Percentiles rank a stretch among this genome's conserved stretches.
Conservation (phyloP, 2,888 invertebrate genomes). For the Spodoptera exigua region DNA sequence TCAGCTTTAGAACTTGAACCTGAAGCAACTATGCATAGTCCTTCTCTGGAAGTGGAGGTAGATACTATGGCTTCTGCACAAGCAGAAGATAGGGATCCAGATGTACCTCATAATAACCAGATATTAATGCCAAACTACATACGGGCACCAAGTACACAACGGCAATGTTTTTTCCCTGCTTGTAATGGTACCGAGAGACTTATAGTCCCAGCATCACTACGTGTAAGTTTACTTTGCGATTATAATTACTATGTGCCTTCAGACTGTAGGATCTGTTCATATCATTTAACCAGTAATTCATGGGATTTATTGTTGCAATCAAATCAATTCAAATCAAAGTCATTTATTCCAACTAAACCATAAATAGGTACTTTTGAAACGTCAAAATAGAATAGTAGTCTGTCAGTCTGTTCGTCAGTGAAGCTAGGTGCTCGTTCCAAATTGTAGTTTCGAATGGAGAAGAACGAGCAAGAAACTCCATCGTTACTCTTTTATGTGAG, state of each 20-base stretch:
- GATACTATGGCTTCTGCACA: not conserved
- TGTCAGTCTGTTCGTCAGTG: too few species aligned
- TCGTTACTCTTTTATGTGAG: too few species aligned
- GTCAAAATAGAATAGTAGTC: too few species aligned
- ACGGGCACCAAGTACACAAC: conserved; percentile 6
- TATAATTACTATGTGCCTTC: conserved; percentile 16
- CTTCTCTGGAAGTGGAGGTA: not conserved
- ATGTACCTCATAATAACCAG: not conserved
- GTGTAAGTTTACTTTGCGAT: conserved; percentile 10
- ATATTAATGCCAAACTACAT: not conserved
- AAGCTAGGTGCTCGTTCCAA: too few species aligned
- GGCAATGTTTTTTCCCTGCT: conserved; percentile 3
- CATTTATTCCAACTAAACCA: too few species aligned
- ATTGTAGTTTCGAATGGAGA: too few species aligned
- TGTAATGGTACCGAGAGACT: conserved; percentile 1
- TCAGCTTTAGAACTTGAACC: conserved; percentile 1
- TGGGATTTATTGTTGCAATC: conserved; percentile 11
- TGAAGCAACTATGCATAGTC: not conserved
- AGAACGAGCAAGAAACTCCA: too few species aligned
- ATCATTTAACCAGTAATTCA: conserved; percentile 17
- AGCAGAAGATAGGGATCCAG: not conserved
- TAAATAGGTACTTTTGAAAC: too few species aligned
- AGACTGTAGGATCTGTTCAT: conserved; percentile 12
- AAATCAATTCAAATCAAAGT: too few species aligned
- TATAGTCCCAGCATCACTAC: conserved; percentile 5